Conservation (phyloP, 1,140 invertebrate species). For the Orchesella cincta region DNA sequence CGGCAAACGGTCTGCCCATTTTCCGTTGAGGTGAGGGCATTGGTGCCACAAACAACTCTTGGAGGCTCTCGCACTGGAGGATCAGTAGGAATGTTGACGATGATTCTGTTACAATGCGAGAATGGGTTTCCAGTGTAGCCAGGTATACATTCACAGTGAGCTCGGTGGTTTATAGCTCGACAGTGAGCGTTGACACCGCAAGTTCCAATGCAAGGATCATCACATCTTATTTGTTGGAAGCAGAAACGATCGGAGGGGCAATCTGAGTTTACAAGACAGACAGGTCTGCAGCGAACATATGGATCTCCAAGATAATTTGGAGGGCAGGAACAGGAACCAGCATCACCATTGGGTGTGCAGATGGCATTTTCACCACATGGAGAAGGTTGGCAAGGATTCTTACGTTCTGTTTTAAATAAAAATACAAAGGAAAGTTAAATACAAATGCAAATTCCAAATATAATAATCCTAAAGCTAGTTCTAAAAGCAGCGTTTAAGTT, state of each 20-base stretch:
- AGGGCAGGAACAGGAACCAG: conserved; percentile 70
- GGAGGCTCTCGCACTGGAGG: conserved; percentile 52
- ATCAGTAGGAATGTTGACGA: not conserved
- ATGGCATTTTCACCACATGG: conserved; percentile 72
- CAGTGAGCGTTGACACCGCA: conserved; percentile 56
- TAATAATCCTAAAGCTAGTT: no score
- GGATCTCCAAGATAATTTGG: conserved; percentile 75
- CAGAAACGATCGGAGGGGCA: conserved; percentile 61
- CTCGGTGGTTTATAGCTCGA: conserved; percentile 51
- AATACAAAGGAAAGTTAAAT: not conserved
- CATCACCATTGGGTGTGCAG: conserved; percentile 63
- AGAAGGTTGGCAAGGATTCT: conserved; percentile 59
- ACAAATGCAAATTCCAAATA: no score
- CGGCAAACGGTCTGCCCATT: conserved; percentile 52
- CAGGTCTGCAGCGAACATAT: conserved; percentile 72
- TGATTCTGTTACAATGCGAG: conserved; percentile 44
- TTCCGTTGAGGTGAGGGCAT: conserved; percentile 53
- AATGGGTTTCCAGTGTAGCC: conserved; percentile 54
- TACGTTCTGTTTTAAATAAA: conserved; percentile 12
- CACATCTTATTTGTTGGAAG: conserved; percentile 54
- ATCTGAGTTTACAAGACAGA: conserved; percentile 71
- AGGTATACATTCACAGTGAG: conserved; percentile 54
- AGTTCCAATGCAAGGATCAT: conserved; percentile 54
- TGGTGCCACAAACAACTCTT: conserved; percentile 55
- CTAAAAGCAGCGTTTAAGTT: no score